These are phyloP conservation scores for Xenops minutus DNA, from an alignment of 2,797 vertebrate genomes.

Conservation along the genomic window DNA sequence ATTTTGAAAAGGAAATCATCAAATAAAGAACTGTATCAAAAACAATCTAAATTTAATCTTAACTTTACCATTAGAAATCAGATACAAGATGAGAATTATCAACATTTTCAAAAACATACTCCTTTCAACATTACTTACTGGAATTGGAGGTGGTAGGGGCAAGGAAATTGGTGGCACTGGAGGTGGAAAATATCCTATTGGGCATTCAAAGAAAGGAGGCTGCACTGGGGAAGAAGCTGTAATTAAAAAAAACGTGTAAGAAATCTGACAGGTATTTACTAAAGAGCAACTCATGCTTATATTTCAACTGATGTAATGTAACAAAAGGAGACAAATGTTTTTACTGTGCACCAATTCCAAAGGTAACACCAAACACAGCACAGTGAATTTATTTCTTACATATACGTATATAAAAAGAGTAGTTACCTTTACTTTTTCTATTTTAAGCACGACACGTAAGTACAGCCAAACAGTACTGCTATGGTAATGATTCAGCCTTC, in stretches of 20 bases:
- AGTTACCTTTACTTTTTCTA: not conserved
- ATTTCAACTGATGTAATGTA: not conserved
- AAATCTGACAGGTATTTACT: not conserved
- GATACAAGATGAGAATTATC: not conserved
- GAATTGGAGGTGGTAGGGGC: conserved; percentile 75
- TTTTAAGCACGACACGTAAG: not conserved
- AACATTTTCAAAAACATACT: not conserved
- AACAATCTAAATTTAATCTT: not conserved
- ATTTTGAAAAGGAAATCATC: not conserved
- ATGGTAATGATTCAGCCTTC: not conserved
- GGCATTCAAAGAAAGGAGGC: conserved; percentile 73
- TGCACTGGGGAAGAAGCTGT: conserved; percentile 85
- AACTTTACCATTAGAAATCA: not conserved
- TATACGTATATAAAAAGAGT: accelerated
- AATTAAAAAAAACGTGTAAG: conserved; percentile 11
- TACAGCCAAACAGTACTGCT: not conserved
- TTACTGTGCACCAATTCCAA: not conserved
- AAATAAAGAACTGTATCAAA: not conserved
- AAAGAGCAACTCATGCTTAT: not conserved
- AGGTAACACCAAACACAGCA: not conserved
- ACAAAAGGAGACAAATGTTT: not conserved
- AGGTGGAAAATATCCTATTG: conserved; percentile 73
- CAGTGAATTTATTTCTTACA: not conserved
- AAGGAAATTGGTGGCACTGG: conserved; percentile 71
- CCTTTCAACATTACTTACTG: conserved; percentile 74